Evolutionary conservation across 1,140 invertebrate species (phyloP).

Genomic region (Mactra quadrangularis): DNA sequence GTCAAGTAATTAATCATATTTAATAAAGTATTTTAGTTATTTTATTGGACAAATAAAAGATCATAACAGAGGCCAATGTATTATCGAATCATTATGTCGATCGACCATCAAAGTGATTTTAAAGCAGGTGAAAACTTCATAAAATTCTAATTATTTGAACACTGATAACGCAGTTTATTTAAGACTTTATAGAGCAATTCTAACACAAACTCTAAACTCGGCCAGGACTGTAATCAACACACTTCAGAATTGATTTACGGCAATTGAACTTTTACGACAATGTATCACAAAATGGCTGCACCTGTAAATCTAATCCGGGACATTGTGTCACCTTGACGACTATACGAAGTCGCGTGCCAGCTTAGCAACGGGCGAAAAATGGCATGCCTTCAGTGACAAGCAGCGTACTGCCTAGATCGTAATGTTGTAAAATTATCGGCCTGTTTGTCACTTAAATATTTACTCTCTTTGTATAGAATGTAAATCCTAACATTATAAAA

Average conservation of each 20-base stretch:
- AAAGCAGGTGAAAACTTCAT: slow-evolving; percentile 35
- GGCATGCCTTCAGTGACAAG: slow-evolving; percentile 54
- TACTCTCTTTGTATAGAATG: slow-evolving; percentile 43
- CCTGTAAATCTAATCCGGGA: slow-evolving; percentile 56
- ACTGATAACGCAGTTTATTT: slow-evolving; percentile 59
- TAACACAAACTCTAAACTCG: slow-evolving; percentile 43
- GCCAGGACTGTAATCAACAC: slow-evolving; percentile 11
- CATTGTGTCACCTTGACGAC: slow-evolving; percentile 54
- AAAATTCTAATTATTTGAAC: slow-evolving; percentile 52
- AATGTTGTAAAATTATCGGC: slow-evolving; percentile 47
- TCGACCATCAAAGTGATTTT: slow-evolving; percentile 18
- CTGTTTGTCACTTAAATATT: slow-evolving; percentile 58
- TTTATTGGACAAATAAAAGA: too few species aligned
- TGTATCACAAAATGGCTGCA: slow-evolving; percentile 32
- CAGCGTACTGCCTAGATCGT: neutral
- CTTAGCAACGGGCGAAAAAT: slow-evolving; percentile 41
- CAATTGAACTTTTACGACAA: slow-evolving; percentile 59
- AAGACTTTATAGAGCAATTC: slow-evolving; percentile 53
- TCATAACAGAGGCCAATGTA: too few species aligned
- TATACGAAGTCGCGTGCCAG: slow-evolving; percentile 42
- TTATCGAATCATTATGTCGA: too few species aligned
- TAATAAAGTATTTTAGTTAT: too few species aligned
- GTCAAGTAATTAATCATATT: too few species aligned
- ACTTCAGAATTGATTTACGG: slow-evolving; percentile 60
- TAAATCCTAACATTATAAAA: slow-evolving; percentile 19